These are phyloP conservation scores for Henricia sp. DNA, from an alignment of 53 echinoderm and acorn worm genomes.

Conservation along the genomic window DNA sequence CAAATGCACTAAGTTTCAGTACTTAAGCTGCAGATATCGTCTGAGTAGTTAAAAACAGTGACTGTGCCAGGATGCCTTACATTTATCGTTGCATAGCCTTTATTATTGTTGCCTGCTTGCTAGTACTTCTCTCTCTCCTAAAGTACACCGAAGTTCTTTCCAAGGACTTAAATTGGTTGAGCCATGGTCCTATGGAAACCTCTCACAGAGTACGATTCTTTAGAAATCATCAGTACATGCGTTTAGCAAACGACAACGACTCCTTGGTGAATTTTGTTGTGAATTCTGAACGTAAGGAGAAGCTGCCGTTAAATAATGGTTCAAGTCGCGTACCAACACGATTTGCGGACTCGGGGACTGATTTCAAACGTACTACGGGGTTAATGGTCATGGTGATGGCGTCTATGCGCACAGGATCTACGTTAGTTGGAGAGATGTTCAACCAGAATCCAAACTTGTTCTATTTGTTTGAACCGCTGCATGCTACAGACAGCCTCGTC, in stretches of 20 bases:
- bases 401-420: constrained; percentile 91
- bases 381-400: constrained; percentile 86
- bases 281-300: background rate
- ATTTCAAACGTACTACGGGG: constrained; percentile 24
- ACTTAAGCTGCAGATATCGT: too few relatives aligned
- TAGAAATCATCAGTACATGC: background rate
- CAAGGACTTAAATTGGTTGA: background rate
- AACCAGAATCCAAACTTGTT: constrained; percentile 88
- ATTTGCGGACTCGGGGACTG: background rate
- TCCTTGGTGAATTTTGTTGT: background rate
- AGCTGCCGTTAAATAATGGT: background rate
- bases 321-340: background rate
- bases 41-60: background rate
- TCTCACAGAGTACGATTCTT: background rate
- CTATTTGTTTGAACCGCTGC: constrained; percentile 88
- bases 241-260: background rate
- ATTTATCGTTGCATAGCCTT: constrained; percentile 3
- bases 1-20: too few relatives aligned
- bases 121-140: constrained; percentile 34
- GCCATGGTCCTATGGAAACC: background rate
- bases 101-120: background rate
- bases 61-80: background rate
- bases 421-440: constrained; percentile 87
- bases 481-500: constrained; percentile 57
- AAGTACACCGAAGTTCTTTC: constrained; percentile 51